A percentile compares a stretch with the other conserved stretches of the same genome.
Conservation (phyloP, 2,113 vertebrate species). For the Garra rufa region DNA sequence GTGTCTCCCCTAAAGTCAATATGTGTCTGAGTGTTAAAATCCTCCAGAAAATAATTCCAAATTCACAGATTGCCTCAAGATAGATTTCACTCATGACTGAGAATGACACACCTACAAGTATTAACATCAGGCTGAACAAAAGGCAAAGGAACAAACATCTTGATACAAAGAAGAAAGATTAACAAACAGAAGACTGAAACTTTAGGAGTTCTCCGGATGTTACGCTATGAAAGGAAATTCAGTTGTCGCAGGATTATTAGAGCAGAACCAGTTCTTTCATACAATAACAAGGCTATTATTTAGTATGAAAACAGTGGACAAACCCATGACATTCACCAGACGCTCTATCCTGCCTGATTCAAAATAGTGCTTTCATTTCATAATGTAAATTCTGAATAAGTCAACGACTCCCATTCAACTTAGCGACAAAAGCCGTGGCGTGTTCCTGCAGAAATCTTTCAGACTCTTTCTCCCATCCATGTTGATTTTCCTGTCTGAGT, state of each 20-base stretch:
- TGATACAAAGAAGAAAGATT: not conserved
- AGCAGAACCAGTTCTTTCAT: not conserved
- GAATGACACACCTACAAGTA: too few relatives aligned
- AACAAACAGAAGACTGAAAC: not conserved
- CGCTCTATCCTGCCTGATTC: not conserved
- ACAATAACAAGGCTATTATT: conserved; percentile 1
- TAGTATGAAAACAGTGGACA: not conserved
- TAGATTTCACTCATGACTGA: too few relatives aligned
- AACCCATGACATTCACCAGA: conserved; percentile 27
- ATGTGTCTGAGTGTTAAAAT: too few relatives aligned
- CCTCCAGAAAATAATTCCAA: too few relatives aligned
- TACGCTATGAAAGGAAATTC: not conserved
- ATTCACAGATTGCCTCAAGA: too few relatives aligned
- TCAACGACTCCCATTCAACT: not conserved
- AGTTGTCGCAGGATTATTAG: not conserved
- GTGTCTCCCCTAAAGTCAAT: too few relatives aligned
- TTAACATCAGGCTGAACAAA: not conserved
- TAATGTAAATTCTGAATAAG: not conserved
- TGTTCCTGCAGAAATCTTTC: not conserved
- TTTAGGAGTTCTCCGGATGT: not conserved
- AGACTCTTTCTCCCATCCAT: not conserved
- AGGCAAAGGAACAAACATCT: not conserved
- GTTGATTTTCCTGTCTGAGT: not conserved
- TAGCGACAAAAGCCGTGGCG: not conserved
- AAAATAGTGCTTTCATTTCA: not conserved